Percentiles rank a stretch among this genome's conserved stretches.
Conservation (phyloP, 2,113 vertebrate species). For the Pithys albifrons region DNA sequence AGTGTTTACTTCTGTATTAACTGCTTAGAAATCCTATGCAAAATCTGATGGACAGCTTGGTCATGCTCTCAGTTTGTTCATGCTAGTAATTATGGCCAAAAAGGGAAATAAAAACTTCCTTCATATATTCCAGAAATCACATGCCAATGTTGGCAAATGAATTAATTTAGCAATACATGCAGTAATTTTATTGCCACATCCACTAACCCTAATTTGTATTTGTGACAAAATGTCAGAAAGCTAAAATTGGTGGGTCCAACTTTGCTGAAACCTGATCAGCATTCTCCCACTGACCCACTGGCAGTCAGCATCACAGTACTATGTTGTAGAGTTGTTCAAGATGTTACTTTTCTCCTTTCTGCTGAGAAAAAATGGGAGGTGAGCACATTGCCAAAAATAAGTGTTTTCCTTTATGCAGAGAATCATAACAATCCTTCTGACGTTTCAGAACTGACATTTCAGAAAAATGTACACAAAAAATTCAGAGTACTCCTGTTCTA, state of each 20-base stretch:
- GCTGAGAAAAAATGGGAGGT: not conserved
- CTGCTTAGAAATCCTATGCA: not conserved
- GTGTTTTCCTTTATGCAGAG: not conserved
- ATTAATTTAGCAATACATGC: not conserved
- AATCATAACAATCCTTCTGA: not conserved
- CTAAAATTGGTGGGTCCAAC: not conserved
- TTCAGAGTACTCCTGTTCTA: not conserved
- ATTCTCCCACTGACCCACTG: not conserved
- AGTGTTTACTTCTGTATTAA: not conserved
- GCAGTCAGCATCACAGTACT: not conserved
- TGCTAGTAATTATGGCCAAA: not conserved
- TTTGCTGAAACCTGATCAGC: not conserved
- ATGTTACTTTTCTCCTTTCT: not conserved
- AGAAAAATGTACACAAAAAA: not conserved
- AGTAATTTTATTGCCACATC: not conserved
- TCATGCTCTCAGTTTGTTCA: not conserved
- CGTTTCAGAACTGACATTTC: not conserved
- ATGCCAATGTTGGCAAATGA: not conserved
- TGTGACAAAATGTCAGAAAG: not conserved
- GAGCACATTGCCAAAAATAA: not conserved
- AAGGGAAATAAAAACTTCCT: not conserved
- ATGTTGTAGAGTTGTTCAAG: not conserved
- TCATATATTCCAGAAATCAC: not conserved
- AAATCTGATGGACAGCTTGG: not conserved
- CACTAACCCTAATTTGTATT: not conserved